These are phyloP conservation scores for Gymnorhina tibicen DNA, from an alignment of 2,113 vertebrate genomes.

Conservation along the genomic window DNA sequence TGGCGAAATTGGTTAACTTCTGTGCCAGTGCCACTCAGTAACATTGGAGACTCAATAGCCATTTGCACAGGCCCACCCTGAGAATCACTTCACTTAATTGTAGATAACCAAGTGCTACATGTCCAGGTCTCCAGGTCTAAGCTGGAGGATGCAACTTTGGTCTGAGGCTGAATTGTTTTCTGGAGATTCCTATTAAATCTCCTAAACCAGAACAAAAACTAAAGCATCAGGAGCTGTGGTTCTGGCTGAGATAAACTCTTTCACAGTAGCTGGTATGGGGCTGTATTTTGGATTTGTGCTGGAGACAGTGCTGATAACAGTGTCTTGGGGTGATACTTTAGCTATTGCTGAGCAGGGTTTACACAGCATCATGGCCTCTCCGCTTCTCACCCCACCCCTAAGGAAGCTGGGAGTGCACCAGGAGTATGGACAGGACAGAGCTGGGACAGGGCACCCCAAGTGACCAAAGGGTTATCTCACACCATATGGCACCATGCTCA, in stretches of 20 bases:
- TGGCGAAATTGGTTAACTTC: background rate
- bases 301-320: background rate
- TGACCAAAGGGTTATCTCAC: background rate
- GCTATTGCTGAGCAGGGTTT: background rate
- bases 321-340: background rate
- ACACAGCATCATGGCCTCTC: background rate
- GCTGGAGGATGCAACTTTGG: background rate
- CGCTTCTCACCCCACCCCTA: background rate
- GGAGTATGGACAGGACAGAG: background rate
- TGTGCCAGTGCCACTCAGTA: background rate
- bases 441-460: background rate
- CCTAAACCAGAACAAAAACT: background rate
- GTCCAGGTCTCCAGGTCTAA: background rate
- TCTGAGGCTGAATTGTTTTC: background rate
- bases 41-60: rapidly evolving
- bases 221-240: background rate
- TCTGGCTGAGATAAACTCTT: background rate
- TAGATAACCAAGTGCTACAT: rapidly evolving
- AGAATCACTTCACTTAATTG: background rate
- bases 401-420: background rate
- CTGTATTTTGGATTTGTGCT: background rate
- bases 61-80: background rate
- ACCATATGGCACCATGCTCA: background rate
- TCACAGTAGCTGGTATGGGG: rapidly evolving
- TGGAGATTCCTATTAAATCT: background rate